Evolutionary conservation across 2,888 invertebrate genomes (phyloP), one percentile per base, ranked within the genome.

Genomic region (Tetragnatha montana): DNA sequence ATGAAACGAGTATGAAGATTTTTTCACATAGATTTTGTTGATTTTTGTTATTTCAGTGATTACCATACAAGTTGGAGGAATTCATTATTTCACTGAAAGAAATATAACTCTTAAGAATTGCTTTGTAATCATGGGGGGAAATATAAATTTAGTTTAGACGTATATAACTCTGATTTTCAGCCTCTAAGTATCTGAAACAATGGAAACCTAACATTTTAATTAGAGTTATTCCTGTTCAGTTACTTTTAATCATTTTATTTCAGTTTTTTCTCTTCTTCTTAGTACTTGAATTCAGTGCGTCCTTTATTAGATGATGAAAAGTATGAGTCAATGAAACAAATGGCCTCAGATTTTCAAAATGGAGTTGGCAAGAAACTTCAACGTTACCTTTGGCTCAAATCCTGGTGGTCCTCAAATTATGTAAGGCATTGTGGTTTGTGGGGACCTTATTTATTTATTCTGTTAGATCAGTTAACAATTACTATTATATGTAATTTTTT

Each of bases 291-390:
- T 92, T 98, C 98, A 92, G 98, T 98, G 19, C 96, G 96, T n/a
- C 99, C 99, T 0, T 94, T 99, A 89, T 94, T 98, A 92, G 94
- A 94, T 22, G 97, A 97, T 92, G 95, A 96, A 14, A 96, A 98
- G 92, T 99, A 96, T 93, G 93, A 95, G 73, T 95, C 97, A 92
- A 97, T 99, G 95, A 96, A 97, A 93, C 95, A 95, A 87, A 94
- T 98, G 91, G 97, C 98, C 0, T 94, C 94, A 7, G 98, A 99
- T 92, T 99, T 99, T 93, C 95, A 97, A 93, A 95, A 95, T 71
- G 97, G 97, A 3, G 97, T 99, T 92, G 98, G 97, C 68, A 96
- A 96, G 68, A 98, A 98, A 93, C 94, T 99, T 49, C 99, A 99
- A 93, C 95, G 98, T 93, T 99, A 98, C 94, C 95, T 99, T 21